Conservation (phyloP, 2,888 invertebrate genomes). For the Athalia cordata region DNA sequence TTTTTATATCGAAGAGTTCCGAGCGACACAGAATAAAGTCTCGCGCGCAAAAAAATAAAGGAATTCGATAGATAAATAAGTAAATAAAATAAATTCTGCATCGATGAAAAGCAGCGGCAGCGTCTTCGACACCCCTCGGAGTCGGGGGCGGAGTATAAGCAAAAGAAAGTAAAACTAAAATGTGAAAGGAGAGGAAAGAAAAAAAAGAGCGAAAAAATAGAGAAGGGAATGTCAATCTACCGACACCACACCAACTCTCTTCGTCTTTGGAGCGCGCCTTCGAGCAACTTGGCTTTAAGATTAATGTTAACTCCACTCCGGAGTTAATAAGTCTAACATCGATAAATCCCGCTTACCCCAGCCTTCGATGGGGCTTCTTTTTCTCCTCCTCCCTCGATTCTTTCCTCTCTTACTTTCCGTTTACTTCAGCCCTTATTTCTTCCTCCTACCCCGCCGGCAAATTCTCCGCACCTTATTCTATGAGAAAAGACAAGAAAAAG, state of each 20-base stretch:
- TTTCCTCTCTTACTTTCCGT: conserved; percentile 47
- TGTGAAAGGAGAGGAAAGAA: conserved; percentile 23
- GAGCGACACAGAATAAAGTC: too few relatives aligned
- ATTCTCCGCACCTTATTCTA: neutral
- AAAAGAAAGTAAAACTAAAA: neutral
- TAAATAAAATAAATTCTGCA: too few relatives aligned
- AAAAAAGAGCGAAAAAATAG: conserved; percentile 48
- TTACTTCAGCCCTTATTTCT: neutral
- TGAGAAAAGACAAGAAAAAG: neutral
- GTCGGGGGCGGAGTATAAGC: neutral
- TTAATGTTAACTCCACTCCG: conserved; percentile 68
- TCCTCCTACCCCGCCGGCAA: conserved; percentile 8
- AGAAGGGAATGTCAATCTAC: conserved; percentile 36
- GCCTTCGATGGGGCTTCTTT: conserved; percentile 42
- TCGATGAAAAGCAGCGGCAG: too few relatives aligned
- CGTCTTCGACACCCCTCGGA: neutral
- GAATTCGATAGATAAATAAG: too few relatives aligned
- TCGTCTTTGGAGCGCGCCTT: conserved; percentile 40
- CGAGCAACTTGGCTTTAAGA: conserved; percentile 57
- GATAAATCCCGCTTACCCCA: conserved; percentile 43
- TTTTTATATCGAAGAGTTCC: too few relatives aligned
- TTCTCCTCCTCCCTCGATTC: conserved; percentile 32
- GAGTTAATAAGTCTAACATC: conserved; percentile 52
- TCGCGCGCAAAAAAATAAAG: too few relatives aligned
- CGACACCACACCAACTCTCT: conserved; percentile 18